Evolutionary conservation across 2,113 vertebrate genomes (phyloP).

Genomic region (Rhipidura dahli): DNA sequence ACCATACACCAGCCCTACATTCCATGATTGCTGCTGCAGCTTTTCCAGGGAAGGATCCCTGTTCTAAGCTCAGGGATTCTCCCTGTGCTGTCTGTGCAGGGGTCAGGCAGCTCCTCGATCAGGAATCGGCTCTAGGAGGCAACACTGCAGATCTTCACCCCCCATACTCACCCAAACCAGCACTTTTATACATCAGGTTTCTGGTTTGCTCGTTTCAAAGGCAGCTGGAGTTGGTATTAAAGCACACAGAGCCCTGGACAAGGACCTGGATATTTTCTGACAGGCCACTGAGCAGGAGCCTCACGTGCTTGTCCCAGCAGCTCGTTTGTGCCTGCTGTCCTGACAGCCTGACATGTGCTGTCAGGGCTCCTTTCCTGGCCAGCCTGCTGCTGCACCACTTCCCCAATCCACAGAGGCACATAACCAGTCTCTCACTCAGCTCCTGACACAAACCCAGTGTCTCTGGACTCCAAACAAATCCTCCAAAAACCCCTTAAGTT

Average conservation of each 20-base stretch:
- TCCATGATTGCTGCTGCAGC: background rate
- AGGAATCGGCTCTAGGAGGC: background rate
- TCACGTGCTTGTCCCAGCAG: background rate
- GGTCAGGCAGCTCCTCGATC: background rate
- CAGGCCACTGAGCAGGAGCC: background rate
- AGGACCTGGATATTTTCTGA: conserved; percentile 20
- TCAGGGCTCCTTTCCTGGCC: background rate
- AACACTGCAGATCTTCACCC: background rate
- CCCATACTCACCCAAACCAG: background rate
- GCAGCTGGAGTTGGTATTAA: background rate
- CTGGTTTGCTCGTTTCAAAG: background rate
- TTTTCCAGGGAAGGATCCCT: background rate
- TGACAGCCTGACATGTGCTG: conserved; percentile 2
- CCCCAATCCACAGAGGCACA: background rate
- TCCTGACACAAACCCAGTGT: background rate
- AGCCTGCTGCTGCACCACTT: background rate
- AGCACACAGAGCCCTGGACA: background rate
- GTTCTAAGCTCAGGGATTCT: background rate
- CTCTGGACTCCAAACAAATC: background rate
- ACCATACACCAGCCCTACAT: background rate
- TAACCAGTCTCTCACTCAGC: background rate
- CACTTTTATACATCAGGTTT: background rate
- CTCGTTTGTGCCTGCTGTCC: conserved; percentile 11
- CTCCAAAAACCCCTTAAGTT: rapidly evolving
- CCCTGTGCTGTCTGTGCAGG: rapidly evolving